These are phyloP conservation scores for Panzeria rudis DNA, from an alignment of 2,888 invertebrate species.

Conservation along the genomic window DNA sequence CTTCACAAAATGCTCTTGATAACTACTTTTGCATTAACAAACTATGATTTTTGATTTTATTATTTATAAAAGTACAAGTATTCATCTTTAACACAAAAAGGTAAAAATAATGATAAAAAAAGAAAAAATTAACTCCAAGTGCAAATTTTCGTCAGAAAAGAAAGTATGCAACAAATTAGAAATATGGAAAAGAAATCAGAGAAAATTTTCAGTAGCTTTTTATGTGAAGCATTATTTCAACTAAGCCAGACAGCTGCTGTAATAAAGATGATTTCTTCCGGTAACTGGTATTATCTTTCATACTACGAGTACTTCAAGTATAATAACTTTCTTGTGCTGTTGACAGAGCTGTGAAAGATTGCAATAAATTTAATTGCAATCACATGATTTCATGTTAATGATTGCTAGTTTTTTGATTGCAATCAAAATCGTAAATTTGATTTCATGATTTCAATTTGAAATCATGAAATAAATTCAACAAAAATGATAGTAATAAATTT, in stretches of 20 bases:
- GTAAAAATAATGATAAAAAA: background rate
- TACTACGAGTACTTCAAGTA: background rate
- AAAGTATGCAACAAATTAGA: constrained; percentile 20
- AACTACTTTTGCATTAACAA: background rate
- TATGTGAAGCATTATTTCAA: constrained; percentile 47
- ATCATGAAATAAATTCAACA: too few species aligned
- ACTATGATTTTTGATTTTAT: background rate
- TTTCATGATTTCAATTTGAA: too few species aligned
- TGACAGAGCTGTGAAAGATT: too few species aligned
- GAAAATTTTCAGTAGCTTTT: constrained; percentile 58
- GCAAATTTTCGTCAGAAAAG: background rate
- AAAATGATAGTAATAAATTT: too few species aligned
- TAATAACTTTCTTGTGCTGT: constrained; percentile 14
- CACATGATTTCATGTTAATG: too few species aligned
- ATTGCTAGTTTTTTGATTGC: too few species aligned
- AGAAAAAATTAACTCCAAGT: background rate
- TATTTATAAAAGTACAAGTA: background rate
- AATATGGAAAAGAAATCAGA: constrained; percentile 4
- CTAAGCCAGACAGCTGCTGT: constrained; percentile 56
- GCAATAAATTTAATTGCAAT: too few species aligned
- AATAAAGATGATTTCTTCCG: too few species aligned
- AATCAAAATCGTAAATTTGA: too few species aligned
- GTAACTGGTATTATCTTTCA: background rate
- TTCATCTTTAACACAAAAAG: background rate
- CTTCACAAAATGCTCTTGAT: background rate